phyloP scores from a whole-genome alignment of 2,888 invertebrate species.

The Brachynemurus nebulosus region DNA sequence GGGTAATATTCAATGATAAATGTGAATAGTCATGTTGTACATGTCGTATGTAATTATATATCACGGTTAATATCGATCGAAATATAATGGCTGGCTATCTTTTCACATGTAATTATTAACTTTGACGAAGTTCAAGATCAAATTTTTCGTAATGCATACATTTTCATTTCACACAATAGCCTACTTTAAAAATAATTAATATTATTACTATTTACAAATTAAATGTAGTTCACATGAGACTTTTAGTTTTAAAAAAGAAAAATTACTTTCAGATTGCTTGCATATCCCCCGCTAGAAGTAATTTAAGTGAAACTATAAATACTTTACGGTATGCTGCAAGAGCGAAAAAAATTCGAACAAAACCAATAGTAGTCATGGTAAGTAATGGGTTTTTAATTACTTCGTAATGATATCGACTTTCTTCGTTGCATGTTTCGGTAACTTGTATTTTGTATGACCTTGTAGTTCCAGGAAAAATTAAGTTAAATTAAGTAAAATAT shows the following conservation, averaged over 20 bases:
- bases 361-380: constrained; percentile 88
- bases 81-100: too few relatives aligned
- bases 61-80: too few relatives aligned
- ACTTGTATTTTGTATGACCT: neutral
- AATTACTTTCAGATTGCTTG: constrained; percentile 67
- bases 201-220: constrained; percentile 1
- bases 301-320: constrained; percentile 76
- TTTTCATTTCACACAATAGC: too few relatives aligned
- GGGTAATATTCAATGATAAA: too few relatives aligned
- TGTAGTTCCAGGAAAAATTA: neutral
- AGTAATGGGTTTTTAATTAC: constrained; percentile 21
- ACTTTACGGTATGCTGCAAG: constrained; percentile 84
- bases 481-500: neutral
- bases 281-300: constrained; percentile 78
- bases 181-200: too few relatives aligned
- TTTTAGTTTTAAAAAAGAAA: neutral
- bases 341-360: constrained; percentile 84
- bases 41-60: too few relatives aligned
- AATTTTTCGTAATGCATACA: too few relatives aligned
- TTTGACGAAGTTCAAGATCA: too few relatives aligned
- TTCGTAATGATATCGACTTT: too few relatives aligned
- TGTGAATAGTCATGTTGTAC: too few relatives aligned
- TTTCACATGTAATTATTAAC: too few relatives aligned
- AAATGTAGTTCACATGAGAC: constrained; percentile 2
- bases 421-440: too few relatives aligned